Percentiles rank a stretch among this genome's conserved stretches.
Evolutionary conservation across 2,113 vertebrate genomes (phyloP).

Genomic region (Mirza zaza): DNA sequence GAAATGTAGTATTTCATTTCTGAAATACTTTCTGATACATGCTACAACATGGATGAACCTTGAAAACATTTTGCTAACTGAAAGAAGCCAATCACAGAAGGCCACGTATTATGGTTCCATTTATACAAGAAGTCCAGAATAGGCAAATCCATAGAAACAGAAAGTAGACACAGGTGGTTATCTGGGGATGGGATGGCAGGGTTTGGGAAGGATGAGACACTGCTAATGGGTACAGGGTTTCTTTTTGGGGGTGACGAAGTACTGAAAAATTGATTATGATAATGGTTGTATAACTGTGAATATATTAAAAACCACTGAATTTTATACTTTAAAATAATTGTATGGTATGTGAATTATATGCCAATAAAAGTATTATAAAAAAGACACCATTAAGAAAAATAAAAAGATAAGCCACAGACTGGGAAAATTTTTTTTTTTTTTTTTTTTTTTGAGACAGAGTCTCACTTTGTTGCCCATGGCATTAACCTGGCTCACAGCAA

Average conservation of each 20-base stretch:
- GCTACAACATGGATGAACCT: background rate
- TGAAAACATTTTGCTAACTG: background rate
- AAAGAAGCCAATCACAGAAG: background rate
- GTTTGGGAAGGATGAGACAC: background rate
- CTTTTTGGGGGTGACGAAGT: background rate
- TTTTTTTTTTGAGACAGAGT: too few relatives aligned
- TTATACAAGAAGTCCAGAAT: background rate
- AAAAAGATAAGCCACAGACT: background rate
- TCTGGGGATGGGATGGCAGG: background rate
- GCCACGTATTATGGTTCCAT: background rate
- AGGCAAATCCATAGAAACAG: background rate
- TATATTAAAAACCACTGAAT: background rate
- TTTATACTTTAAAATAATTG: background rate
- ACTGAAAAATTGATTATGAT: background rate
- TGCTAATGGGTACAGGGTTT: background rate
- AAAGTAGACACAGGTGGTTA: background rate
- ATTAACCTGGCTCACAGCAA: too few relatives aligned
- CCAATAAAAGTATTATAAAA: conserved; percentile 30
- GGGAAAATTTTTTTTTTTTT: too few relatives aligned
- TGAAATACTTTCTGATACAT: background rate
- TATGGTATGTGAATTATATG: background rate
- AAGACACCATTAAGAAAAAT: background rate
- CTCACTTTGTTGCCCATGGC: too few relatives aligned
- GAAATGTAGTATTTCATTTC: background rate
- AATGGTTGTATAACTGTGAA: background rate